Percentiles rank a stretch among this genome's conserved stretches.
phyloP scores from a whole-genome alignment of 2,113 vertebrate genomes.

The Misgurnus anguillicaudatus region DNA sequence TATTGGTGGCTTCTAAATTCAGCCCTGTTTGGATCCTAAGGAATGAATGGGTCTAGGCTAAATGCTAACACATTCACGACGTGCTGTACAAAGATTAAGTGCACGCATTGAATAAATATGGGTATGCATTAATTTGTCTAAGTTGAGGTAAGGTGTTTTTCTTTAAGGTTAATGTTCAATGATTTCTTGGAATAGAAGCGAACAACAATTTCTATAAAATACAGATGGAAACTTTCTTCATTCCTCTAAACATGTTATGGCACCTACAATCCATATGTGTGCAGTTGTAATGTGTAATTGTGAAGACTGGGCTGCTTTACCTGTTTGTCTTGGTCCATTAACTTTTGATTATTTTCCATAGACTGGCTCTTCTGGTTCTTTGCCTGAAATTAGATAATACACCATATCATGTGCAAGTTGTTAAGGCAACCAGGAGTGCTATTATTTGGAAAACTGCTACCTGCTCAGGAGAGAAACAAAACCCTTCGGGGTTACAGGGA shows the following conservation, averaged over 20 bases:
- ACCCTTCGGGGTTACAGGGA: not conserved
- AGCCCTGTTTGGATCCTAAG: too few relatives aligned
- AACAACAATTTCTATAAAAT: not conserved
- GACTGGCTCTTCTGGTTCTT: conserved; percentile 76
- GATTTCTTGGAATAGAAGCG: not conserved
- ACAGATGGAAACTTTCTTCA: too few relatives aligned
- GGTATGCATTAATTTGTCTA: too few relatives aligned
- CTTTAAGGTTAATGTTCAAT: not conserved
- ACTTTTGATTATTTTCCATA: conserved; percentile 73
- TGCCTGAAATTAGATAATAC: conserved; percentile 72
- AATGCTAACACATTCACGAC: too few relatives aligned
- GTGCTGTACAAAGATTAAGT: too few relatives aligned
- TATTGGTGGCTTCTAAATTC: too few relatives aligned
- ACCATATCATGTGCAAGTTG: conserved; percentile 3
- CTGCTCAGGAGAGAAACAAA: conserved; percentile 18
- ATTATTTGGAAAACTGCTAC: conserved; percentile 2
- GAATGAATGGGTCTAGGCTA: too few relatives aligned
- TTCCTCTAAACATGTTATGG: not conserved
- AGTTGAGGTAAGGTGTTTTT: too few relatives aligned
- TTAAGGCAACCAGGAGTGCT: not conserved
- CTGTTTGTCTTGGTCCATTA: conserved; percentile 80
- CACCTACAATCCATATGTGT: not conserved
- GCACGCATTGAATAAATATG: too few relatives aligned
- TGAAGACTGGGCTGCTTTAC: conserved; percentile 51
- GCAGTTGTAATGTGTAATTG: not conserved